Evolutionary conservation across 2,113 vertebrate species (phyloP), one percentile per base, ranked within the genome.

Genomic region (Corynorhinus townsendii): DNA sequence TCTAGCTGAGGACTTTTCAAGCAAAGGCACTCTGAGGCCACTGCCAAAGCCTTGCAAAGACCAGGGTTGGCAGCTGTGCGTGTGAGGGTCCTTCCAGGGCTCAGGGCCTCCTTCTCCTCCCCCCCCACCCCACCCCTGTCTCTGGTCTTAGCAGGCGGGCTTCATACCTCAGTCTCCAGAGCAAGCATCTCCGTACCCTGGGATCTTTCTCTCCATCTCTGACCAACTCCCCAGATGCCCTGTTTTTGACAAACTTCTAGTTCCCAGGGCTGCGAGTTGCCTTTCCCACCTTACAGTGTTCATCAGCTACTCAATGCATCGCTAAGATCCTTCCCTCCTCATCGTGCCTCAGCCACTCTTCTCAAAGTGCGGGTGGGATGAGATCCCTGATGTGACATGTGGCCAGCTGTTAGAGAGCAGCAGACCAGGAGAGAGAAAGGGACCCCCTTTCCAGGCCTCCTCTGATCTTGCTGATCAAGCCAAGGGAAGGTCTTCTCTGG

Each of bases 371-470:
- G 9, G 76, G 72, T 4, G 14, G 76, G 68, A n/a, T 35, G 73
- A 64, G 59, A 33, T 20, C 8, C 11, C 19, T 64, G 71, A 52
- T 20, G n/a, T 20, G 47, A 40, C 3, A 3, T 15, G 4, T 1
- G 6, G 26, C 16, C 0, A 0, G 30, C 11, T 19, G 4, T 35
- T 30, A 26, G 30, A 81, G 24, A n/a, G 35, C n/a, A 7, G 11
- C 0, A 1, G 43, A 15, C 56, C 15, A 5, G 2, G 1, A 35
- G 59, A 24, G 56, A 83, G 66, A 52, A n/a, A 24, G 62, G 6
- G 15, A 10, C 22, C 15, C 66, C 28, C 43, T 89, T 47, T 24
- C 47, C 11, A 4, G 28, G 35, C 38, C 62, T 30, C 54, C 40
- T 45, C 33, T 5, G 14, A 22, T n/a, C 40, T 64, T 90, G 85